Evolutionary conservation across 2,797 vertebrate genomes (phyloP), one percentile per base, ranked within the genome.

Genomic region (Xenops minutus): DNA sequence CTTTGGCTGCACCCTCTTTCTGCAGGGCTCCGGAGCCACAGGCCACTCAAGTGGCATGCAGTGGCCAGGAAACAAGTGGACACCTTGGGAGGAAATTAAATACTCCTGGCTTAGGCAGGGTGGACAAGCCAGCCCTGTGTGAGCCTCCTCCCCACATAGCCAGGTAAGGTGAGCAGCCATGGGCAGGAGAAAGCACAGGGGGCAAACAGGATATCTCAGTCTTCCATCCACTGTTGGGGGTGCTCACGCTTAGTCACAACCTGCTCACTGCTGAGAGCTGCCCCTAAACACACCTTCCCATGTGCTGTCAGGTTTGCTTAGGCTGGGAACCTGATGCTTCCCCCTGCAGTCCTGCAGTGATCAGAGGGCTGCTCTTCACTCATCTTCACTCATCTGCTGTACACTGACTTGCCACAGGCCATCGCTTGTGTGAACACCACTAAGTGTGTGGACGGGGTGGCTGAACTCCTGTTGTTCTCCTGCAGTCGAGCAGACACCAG

Each of bases 21-120:
- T 1, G 0, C 2, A 2, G 17, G 71, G 41, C 69, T 63, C 10
- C 1, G 0, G 11, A 59, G 71, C 72, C 37, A 0, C 0, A 0
- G 46, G 37, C 13, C 1, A 0, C 54, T 34, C n/a, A 12, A 6
- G 68, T 2, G 1, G 24, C 1, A 0, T 15, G 56, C 39, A n/a
- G 85, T 4, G 6, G n/a, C 44, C 6, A 3, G 62, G 29, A 61
- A 75, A 68, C 0, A 2, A 84, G 48, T 26, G 32, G 36, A 26
- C 46, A 10, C 8, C 44, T n/a, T 29, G 78, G 43, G 17, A 74
- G 10, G 23, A 51, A 59, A 10, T 6, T 3, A 22, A 64, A 49
- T 15, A 7, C 1, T 2, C 14, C 29, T 2, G 1, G 37, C 49
- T 2, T 1, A 73, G 54, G 51, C 16, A n/a, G 54, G 17, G 12